Base-by-base conservation (phyloP, 2,888 invertebrate genomes). In the Lasiommata megera region DNA sequence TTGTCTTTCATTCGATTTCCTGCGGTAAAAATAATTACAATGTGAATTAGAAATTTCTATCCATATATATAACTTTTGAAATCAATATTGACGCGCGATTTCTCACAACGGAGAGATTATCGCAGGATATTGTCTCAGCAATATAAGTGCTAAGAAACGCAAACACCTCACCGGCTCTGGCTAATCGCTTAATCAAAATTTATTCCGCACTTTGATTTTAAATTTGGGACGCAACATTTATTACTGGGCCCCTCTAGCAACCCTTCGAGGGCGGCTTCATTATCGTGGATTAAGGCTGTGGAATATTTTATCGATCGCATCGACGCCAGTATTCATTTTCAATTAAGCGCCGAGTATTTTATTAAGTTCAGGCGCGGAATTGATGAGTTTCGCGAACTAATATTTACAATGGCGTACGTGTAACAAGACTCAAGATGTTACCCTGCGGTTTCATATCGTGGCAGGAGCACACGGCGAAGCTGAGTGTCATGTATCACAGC, bases 121-220 rank as follows among this genome's bases (percentile, higher is more conserved):
- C 36, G 9, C 31, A 40, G 50, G 23, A 56, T 37, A 57, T 53
- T 55, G 55, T 53, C 52, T 54, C 50, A 59, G 55, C 36, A 46
- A 46, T 48, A 65, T 57, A 57, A 64, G 56, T 50, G 29, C 55
- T 47, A 54, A 84, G 86, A 82, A 85, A 82, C 76, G 73, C 84
- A 88, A 87, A 88, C 88, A 87, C 82, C 79, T 85, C 83, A 70
- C 76, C 70, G 71, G 74, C 72, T 67, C 73, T 69, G 71, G 88
- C 88, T 90, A 89, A 89, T 89, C 90, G 89, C 87, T 88, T 89
- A 89, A 89, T 89, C 89, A 88, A 90, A 90, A 90, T 89, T 89
- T 89, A 90, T 89, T 88, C 90, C 88, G 86, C 89, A 88, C 88
- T 90, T 89, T 89, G 88, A 89, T 90, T 89, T 89, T 89, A 90